Base-by-base conservation (phyloP, 2,888 invertebrate species). In the Uloborus plumipes region DNA sequence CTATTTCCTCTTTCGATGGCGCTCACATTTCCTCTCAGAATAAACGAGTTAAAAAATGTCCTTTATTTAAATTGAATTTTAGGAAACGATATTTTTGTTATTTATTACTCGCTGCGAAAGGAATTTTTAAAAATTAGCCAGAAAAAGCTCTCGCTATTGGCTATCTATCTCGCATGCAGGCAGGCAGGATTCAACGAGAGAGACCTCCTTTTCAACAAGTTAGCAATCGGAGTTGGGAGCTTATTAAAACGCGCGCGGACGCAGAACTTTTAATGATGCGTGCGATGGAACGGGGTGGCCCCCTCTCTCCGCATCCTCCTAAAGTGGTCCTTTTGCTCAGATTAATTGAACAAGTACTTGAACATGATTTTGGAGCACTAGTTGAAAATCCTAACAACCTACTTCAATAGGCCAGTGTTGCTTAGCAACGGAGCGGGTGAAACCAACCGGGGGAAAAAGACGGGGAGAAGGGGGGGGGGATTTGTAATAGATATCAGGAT, bases 281-380 rank as follows among this genome's bases (percentile, higher is more conserved):
- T 55, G 31, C 70, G 9, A 39, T 39, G 65, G 61, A 58, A 49
- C 49, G 49, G 26, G 66, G 49, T 66, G 50, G 22, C 49, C 50
- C 49, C 20, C 61, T 39, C 49, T 49, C 61, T 39, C 58, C 64
- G 49, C 58, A 47, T 71, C 70, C 22, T 26, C 55, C 59, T 55
- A 65, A 62, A 64, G 69, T 64, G 64, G 58, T 71, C 70, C 71
- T 71, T 71, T 65, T 65, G 49, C 71, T 58, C 22, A 65, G 65
- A 71, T 78, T 78, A 78, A 78, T 78, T 78, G 77, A 78, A 78
- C 77, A 71, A 78, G 71, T 78, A 78, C 77, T 78, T 69, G 58
- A 78, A 65, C 77, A 78, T 71, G 77, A 78, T 64, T 78, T 78
- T 78, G 64, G 65, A 78, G 77, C 71, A 78, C 77, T 64, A 55